A percentile compares a stretch with the other conserved stretches of the same genome.
Conservation (phyloP, 2,888 invertebrate genomes). For the Lasius platythorax region DNA sequence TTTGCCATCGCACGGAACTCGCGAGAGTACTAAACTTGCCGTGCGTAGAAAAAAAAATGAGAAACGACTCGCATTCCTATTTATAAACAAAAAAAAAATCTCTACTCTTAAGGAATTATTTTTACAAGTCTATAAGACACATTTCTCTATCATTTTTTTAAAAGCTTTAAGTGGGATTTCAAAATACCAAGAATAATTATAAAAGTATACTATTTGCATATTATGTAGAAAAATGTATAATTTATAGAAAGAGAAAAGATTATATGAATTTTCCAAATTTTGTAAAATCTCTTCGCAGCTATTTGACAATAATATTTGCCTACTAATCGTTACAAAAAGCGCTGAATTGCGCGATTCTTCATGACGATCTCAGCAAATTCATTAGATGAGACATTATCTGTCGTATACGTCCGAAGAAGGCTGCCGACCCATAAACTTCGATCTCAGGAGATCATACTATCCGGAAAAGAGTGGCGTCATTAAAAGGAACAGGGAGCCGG, state of each 20-base stretch:
- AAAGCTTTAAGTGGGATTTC: neutral
- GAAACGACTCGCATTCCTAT: neutral
- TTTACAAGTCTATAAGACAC: neutral
- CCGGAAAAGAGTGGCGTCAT: conserved; percentile 24
- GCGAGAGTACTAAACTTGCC: neutral
- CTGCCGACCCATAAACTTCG: conserved; percentile 34
- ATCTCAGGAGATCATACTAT: conserved; percentile 41
- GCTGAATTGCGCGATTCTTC: neutral
- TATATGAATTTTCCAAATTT: neutral
- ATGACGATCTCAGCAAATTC: conserved; percentile 17
- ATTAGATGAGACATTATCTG: conserved; percentile 27
- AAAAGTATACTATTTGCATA: neutral
- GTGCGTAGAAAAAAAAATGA: neutral
- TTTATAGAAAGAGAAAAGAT: neutral
- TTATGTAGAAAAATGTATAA: neutral
- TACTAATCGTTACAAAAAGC: neutral
- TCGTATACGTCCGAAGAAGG: conserved; percentile 34
- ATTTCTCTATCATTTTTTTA: neutral
- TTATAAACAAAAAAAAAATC: neutral
- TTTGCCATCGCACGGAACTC: conserved; percentile 66
- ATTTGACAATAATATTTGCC: neutral
- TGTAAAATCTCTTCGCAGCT: neutral
- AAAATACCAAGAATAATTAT: neutral
- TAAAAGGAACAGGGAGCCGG: conserved; percentile 22
- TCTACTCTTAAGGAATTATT: neutral